phyloP scores from a whole-genome alignment of 2,797 vertebrate genomes.

The Pseudochirops cupreus region DNA sequence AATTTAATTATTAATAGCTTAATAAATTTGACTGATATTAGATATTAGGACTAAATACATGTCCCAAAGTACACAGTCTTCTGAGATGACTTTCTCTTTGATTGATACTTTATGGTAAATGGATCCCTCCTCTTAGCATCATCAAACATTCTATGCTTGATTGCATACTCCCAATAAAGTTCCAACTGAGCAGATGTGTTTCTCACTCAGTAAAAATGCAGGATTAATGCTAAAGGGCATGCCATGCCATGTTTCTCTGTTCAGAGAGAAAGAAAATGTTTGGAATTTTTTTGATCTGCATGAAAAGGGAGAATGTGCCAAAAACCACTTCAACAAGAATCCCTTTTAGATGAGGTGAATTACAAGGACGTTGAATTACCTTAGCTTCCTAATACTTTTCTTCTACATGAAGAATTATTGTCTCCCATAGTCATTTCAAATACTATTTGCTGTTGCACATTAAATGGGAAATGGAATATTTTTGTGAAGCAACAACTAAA shows the following conservation, averaged over 20 bases:
- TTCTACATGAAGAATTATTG: neutral
- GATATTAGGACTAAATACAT: neutral
- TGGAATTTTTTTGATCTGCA: neutral
- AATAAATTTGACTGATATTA: conserved; percentile 21
- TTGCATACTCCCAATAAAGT: conserved; percentile 12
- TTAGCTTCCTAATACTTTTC: accelerated
- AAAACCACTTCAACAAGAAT: neutral
- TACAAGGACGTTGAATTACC: neutral
- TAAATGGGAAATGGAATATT: neutral
- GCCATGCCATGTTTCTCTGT: neutral
- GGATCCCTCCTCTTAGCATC: neutral
- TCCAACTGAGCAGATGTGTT: neutral
- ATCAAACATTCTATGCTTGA: neutral
- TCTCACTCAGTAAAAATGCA: conserved; percentile 8
- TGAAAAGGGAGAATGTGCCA: neutral
- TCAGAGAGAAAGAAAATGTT: neutral
- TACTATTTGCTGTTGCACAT: neutral
- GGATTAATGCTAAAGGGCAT: neutral
- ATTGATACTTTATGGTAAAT: neutral
- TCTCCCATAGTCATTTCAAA: neutral
- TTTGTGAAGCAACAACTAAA: conserved; percentile 9
- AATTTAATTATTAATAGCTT: conserved; percentile 21
- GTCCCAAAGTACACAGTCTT: neutral
- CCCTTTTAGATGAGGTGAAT: neutral
- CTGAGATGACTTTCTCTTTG: neutral